Evolutionary conservation across 2,888 invertebrate species (phyloP).

Genomic region (Hyposoter didymator): DNA sequence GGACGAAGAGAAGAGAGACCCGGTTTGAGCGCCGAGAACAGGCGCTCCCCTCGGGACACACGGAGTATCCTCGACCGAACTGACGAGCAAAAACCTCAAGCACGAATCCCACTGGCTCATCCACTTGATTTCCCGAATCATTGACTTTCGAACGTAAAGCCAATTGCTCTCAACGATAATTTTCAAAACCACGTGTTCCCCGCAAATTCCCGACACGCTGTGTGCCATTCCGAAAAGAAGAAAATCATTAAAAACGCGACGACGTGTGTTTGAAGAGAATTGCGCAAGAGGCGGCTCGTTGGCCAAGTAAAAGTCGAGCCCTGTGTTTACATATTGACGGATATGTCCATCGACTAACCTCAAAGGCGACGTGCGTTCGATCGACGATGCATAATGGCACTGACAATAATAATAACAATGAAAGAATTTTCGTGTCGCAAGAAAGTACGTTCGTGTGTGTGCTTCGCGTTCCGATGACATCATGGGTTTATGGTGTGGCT

Average conservation of each 20-base stretch:
- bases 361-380: constrained; percentile 25
- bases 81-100: constrained; percentile 45
- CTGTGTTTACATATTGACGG: constrained; percentile 48
- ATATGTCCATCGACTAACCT: constrained; percentile 41
- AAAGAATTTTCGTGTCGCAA: constrained; percentile 63
- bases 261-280: background rate
- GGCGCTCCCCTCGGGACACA: constrained; percentile 31
- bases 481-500: constrained; percentile 37
- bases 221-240: background rate
- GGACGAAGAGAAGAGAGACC: constrained; percentile 72
- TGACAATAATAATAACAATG: background rate
- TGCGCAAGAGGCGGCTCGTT: constrained; percentile 15
- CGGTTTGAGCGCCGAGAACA: constrained; percentile 63
- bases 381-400: background rate
- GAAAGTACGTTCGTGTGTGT: constrained; percentile 35
- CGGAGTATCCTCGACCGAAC: constrained; percentile 35
- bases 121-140: constrained; percentile 23
- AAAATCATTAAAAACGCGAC: background rate
- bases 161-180: background rate
- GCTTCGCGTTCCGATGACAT: constrained; percentile 57
- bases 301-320: background rate
- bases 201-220: background rate
- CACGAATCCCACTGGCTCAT: constrained; percentile 45
- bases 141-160: constrained; percentile 5
- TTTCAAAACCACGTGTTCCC: constrained; percentile 10